phyloP scores from a whole-genome alignment of 2,797 vertebrate species.

The Echiichthys vipera region DNA sequence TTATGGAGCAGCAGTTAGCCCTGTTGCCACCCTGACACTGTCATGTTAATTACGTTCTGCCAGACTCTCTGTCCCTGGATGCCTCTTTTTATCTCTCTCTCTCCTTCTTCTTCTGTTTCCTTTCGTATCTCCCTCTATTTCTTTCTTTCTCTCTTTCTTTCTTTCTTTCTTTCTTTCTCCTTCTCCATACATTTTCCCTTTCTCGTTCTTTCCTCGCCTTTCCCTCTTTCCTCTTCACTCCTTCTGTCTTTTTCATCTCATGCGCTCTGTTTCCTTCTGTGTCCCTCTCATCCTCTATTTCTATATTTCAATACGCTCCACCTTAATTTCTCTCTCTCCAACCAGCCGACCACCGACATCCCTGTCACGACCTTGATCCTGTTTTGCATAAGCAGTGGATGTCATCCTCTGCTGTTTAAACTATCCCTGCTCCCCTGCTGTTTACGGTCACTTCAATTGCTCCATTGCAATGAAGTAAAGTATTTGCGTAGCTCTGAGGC shows the following conservation, averaged over 20 bases:
- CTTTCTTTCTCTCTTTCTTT: too few species aligned
- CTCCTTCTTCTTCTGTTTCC: constrained; percentile 3
- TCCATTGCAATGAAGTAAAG: constrained; percentile 34
- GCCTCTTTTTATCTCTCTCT: constrained; percentile 26
- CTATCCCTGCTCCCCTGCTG: constrained; percentile 37
- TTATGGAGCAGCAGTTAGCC: constrained; percentile 60
- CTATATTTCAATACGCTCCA: constrained; percentile 1
- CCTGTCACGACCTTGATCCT: constrained; percentile 60
- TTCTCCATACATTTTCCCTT: not conserved
- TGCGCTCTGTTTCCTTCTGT: not conserved
- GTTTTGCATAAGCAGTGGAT: constrained; percentile 56
- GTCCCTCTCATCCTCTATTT: constrained; percentile 1
- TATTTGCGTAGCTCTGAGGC: constrained; percentile 44
- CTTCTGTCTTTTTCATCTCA: not conserved
- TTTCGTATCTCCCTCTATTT: constrained; percentile 16
- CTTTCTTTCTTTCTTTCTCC: not conserved
- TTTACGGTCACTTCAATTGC: constrained; percentile 49
- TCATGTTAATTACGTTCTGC: constrained; percentile 64
- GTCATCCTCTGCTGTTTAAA: constrained; percentile 46
- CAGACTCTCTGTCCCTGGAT: constrained; percentile 57
- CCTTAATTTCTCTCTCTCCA: not conserved
- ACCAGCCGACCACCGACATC: constrained; percentile 37
- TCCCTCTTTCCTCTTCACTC: not conserved
- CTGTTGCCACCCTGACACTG: constrained; percentile 62
- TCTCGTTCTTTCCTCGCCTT: not conserved